These are phyloP conservation scores for Macquaria australasica DNA, from an alignment of 2,113 vertebrate genomes.

Conservation along the genomic window DNA sequence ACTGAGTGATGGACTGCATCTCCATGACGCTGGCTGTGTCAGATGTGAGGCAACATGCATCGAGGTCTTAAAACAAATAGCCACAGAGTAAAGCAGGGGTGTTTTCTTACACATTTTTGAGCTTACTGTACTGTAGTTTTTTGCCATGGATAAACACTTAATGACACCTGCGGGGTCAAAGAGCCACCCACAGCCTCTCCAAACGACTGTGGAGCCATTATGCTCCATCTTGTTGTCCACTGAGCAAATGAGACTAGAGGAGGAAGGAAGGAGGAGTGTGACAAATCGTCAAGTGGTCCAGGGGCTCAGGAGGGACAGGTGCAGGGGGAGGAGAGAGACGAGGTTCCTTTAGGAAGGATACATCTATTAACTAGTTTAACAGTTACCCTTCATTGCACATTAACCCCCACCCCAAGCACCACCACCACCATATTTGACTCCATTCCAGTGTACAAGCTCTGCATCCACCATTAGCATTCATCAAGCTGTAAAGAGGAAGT, in stretches of 20 bases:
- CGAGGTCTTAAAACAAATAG: conserved; percentile 40
- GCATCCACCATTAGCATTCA: conserved; percentile 68
- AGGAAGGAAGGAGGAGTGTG: conserved; percentile 58
- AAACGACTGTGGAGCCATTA: conserved; percentile 59
- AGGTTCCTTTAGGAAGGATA: conserved; percentile 65
- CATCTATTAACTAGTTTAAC: conserved; percentile 75
- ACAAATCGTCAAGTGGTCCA: conserved; percentile 65
- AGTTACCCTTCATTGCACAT: conserved; percentile 63
- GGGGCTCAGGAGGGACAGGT: conserved; percentile 70
- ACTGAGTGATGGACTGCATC: conserved; percentile 55
- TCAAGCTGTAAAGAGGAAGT: conserved; percentile 70
- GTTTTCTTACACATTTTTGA: conserved; percentile 29
- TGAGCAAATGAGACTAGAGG: conserved; percentile 54
- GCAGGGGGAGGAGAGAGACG: conserved; percentile 36
- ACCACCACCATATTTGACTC: conserved; percentile 39
- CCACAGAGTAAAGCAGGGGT: neutral
- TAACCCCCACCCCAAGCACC: conserved; percentile 16
- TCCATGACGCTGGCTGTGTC: conserved; percentile 5
- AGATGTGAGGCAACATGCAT: conserved; percentile 18
- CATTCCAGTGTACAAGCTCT: conserved; percentile 28
- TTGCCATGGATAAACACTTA: conserved; percentile 35
- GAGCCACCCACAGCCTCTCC: conserved; percentile 42
- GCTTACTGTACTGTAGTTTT: conserved; percentile 1
- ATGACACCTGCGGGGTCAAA: conserved; percentile 58
- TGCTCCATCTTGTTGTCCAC: conserved; percentile 53